Evolutionary conservation across 2,888 invertebrate genomes (phyloP).

Genomic region (Lagria hirta): DNA sequence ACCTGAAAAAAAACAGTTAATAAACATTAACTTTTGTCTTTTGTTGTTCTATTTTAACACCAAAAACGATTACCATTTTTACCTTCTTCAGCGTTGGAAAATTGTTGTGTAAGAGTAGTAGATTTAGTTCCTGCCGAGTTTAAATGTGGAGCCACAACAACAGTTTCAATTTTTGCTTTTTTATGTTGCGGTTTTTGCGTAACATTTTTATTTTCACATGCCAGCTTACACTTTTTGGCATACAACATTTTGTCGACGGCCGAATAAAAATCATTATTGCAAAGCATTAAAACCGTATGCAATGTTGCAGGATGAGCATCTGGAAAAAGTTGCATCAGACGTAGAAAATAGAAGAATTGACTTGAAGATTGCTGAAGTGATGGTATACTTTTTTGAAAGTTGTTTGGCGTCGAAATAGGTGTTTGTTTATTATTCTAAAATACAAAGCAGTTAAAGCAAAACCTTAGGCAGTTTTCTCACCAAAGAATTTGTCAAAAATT

Average conservation of each 20-base stretch:
- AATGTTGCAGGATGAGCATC: conserved; percentile 52
- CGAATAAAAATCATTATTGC: conserved; percentile 50
- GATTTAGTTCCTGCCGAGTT: not conserved
- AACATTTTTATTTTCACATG: conserved; percentile 29
- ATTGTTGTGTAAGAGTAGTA: no score
- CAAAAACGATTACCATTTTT: no score
- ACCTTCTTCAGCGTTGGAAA: no score
- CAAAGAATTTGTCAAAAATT: conserved; percentile 22
- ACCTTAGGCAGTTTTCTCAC: conserved; percentile 4
- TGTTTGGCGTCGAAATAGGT: conserved; percentile 8
- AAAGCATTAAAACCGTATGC: conserved; percentile 49
- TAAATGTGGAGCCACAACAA: not conserved
- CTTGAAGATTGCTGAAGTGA: conserved; percentile 45
- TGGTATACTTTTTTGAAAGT: conserved; percentile 24
- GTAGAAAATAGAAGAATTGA: conserved; percentile 51
- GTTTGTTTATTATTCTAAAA: conserved; percentile 17
- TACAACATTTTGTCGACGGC: conserved; percentile 51
- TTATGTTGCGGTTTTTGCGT: conserved; percentile 11
- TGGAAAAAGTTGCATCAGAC: conserved; percentile 52
- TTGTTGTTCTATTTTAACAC: no score
- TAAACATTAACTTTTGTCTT: no score
- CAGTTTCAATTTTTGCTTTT: no score
- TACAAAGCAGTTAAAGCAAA: conserved; percentile 1
- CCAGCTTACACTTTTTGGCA: conserved; percentile 43
- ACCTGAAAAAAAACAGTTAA: no score